A percentile compares a stretch with the other conserved stretches of the same genome.
Conservation (phyloP, 2,888 invertebrate species). For the Apoda limacodes region DNA sequence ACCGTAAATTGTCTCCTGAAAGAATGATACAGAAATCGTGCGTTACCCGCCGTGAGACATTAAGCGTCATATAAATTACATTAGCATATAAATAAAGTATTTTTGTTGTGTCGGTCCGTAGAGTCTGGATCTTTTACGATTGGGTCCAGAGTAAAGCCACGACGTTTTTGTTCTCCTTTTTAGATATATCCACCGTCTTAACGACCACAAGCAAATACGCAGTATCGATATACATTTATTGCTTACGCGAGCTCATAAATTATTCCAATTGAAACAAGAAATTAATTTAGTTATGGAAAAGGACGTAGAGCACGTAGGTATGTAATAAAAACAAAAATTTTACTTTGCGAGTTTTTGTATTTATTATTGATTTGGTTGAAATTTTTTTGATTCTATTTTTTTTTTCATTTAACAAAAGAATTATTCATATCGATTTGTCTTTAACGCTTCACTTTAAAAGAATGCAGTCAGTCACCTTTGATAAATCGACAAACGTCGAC, state of each 20-base stretch:
- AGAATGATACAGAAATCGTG: slow-evolving; percentile 64
- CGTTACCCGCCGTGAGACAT: slow-evolving; percentile 67
- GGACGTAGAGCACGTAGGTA: too few relatives aligned
- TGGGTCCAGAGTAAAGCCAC: slow-evolving; percentile 49
- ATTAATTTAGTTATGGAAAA: slow-evolving; percentile 60
- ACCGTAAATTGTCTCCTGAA: slow-evolving; percentile 27
- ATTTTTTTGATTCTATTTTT: too few relatives aligned
- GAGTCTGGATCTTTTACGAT: slow-evolving; percentile 60
- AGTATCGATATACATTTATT: slow-evolving; percentile 65
- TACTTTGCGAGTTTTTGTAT: too few relatives aligned
- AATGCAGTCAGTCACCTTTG: too few relatives aligned
- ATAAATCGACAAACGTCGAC: too few relatives aligned
- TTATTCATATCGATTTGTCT: too few relatives aligned
- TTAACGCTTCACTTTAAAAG: too few relatives aligned
- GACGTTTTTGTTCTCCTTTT: slow-evolving; percentile 65
- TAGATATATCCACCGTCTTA: slow-evolving; percentile 65
- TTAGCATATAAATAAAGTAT: slow-evolving; percentile 71
- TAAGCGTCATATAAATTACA: slow-evolving; percentile 71
- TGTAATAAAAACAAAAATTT: too few relatives aligned
- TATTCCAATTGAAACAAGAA: slow-evolving; percentile 57
- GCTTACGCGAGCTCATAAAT: slow-evolving; percentile 65
- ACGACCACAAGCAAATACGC: slow-evolving; percentile 65
- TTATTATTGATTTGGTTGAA: too few relatives aligned
- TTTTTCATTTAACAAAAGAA: too few relatives aligned
- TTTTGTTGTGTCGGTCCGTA: slow-evolving; percentile 58